Evolutionary conservation across 2,797 vertebrate species (phyloP), one percentile per base, ranked within the genome.

Genomic region (Phoebastria nigripes): DNA sequence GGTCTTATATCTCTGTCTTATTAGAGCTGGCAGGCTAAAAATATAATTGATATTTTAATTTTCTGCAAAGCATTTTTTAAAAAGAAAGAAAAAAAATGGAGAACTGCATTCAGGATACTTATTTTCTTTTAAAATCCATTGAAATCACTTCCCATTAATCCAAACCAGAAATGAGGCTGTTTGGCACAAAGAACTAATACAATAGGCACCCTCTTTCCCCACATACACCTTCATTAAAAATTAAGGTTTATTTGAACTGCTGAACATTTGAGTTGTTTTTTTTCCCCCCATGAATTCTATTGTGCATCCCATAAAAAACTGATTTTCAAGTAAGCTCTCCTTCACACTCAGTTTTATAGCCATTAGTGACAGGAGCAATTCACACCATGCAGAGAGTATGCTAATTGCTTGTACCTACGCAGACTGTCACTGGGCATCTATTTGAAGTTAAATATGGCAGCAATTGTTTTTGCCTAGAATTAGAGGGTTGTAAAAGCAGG

Each of bases 11-110:
- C 15, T 95, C 37, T 71, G 18, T 46, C 81, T 95, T 70, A 66
- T 78, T 94, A 52, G 62, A 96, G 2, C 12, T 92, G 74, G 49
- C 47, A 96, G 74, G 70, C 90, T 97, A 73, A 97, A 82, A 94
- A 24, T 71, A 15, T 19, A 69, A 81, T 37, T 54, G 16, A 29
- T 20, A 71, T 37, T 41, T 72, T 69, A 63, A 46, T 69, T 72
- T 73, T 71, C 62, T 83, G 25, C 25, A 69, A 88, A 83, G 11
- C 1, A 19, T 65, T 54, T 85, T 49, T 63, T 56, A 46, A 79
- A 88, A 86, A 49, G 63, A 80, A 22, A 7, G 11, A 31, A 39
- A 56, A 26, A 37, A 37, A 59, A 49, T 3, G 0, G 8, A 42
- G 7, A 63, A 76, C 33, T 29, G 37, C 62, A 37, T 89, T n/a